phyloP scores from a whole-genome alignment of 2,888 invertebrate species.

The Aphidoletes aphidimyza region DNA sequence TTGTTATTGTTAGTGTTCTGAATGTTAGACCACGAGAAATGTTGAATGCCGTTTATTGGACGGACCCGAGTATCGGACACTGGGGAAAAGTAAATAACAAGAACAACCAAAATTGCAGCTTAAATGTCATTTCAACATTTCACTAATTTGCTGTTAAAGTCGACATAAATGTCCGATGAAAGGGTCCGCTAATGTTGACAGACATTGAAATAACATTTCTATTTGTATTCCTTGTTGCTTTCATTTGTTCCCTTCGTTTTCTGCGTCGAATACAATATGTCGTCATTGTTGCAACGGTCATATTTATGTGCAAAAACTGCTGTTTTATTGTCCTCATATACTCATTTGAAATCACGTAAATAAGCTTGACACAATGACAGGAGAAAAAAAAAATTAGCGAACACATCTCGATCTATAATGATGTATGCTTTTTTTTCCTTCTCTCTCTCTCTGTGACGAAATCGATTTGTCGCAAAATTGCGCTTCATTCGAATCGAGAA shows the following conservation, averaged over 20 bases:
- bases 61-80: too few relatives aligned
- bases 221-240: not conserved
- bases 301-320: not conserved
- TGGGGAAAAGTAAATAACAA: too few relatives aligned
- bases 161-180: too few relatives aligned
- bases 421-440: not conserved
- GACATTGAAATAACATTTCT: too few relatives aligned
- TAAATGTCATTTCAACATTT: too few relatives aligned
- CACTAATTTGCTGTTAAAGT: too few relatives aligned
- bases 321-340: not conserved
- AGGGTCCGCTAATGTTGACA: too few relatives aligned
- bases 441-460: not conserved
- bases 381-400: not conserved
- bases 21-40: not conserved
- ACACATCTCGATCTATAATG: not conserved
- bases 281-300: not conserved
- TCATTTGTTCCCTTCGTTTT: not conserved
- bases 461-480: not conserved
- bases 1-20: not conserved
- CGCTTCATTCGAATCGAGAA: not conserved
- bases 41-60: not conserved
- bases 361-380: not conserved
- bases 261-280: not conserved
- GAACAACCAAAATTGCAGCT: too few relatives aligned
- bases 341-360: not conserved